These are phyloP conservation scores for Spialia ferax DNA, from an alignment of 2,888 invertebrate species.

Conservation along the genomic window DNA sequence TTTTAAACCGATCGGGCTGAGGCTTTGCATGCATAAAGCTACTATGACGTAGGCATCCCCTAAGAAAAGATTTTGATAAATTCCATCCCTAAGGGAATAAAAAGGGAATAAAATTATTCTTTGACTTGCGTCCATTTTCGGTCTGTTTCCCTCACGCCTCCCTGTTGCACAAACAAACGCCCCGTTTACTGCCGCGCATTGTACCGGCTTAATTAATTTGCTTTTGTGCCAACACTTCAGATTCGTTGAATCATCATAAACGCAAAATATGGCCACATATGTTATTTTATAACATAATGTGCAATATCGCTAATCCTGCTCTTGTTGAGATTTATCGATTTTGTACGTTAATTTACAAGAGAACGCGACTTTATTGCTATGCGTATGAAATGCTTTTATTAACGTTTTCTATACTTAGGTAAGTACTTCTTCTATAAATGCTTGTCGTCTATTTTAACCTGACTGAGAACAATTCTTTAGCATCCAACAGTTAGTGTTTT, in stretches of 20 bases:
- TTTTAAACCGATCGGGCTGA: too few relatives aligned
- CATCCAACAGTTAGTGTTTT: too few relatives aligned
- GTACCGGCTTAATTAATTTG: constrained; percentile 78
- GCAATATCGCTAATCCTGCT: constrained; percentile 16
- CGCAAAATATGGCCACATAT: constrained; percentile 27
- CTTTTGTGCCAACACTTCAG: constrained; percentile 69
- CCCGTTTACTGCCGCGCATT: constrained; percentile 69
- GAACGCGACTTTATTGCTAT: not conserved
- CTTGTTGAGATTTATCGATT: constrained; percentile 11
- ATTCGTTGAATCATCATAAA: constrained; percentile 59
- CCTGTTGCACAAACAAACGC: constrained; percentile 62
- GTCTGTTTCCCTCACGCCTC: constrained; percentile 52
- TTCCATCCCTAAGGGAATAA: too few relatives aligned
- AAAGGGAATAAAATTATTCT: too few relatives aligned
- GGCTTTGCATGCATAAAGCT: too few relatives aligned
- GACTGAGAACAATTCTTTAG: too few relatives aligned
- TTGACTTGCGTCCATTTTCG: constrained; percentile 40
- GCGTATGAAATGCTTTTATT: not conserved
- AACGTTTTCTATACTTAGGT: not conserved
- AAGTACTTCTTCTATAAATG: too few relatives aligned
- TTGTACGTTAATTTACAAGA: not conserved
- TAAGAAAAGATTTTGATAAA: too few relatives aligned
- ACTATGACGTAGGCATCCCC: too few relatives aligned
- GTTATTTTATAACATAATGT: constrained; percentile 27
- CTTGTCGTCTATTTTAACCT: too few relatives aligned